Percentiles rank a stretch among this genome's conserved stretches.
These are phyloP conservation scores for Diaperis boleti DNA, from an alignment of 2,888 invertebrate genomes.

Conservation along the genomic window DNA sequence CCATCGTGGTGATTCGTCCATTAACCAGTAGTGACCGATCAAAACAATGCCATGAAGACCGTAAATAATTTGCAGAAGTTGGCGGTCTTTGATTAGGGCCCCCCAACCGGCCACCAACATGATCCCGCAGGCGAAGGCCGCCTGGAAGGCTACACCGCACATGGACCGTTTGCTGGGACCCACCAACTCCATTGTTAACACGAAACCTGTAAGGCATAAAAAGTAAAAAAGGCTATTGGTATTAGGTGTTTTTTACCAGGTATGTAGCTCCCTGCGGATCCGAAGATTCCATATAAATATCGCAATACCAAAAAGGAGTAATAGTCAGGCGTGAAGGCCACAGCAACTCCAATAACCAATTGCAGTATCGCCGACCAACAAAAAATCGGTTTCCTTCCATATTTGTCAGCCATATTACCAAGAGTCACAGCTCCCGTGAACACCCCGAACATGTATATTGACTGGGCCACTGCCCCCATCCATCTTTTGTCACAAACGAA, in stretches of 20 bases:
- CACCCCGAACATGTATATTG: constrained; percentile 85
- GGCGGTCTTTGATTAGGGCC: constrained; percentile 78
- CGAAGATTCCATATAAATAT: constrained; percentile 74
- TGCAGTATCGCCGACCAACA: constrained; percentile 82
- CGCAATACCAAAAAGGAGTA: constrained; percentile 76
- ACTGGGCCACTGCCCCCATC: constrained; percentile 86
- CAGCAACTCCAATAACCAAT: constrained; percentile 74
- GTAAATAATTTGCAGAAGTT: constrained; percentile 81
- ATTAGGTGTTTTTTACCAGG: constrained; percentile 47
- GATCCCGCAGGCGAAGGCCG: constrained; percentile 82
- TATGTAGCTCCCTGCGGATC: constrained; percentile 82
- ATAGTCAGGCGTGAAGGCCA: constrained; percentile 84
- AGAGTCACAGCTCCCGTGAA: constrained; percentile 82
- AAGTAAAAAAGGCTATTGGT: constrained; percentile 36
- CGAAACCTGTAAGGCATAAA: constrained; percentile 72
- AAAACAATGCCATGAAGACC: constrained; percentile 81
- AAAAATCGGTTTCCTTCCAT: constrained; percentile 84
- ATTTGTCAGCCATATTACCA: constrained; percentile 81
- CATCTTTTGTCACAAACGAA: constrained; percentile 82
- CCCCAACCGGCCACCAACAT: constrained; percentile 90
- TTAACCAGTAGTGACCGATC: constrained; percentile 86
- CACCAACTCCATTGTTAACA: constrained; percentile 85
- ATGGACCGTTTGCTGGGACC: constrained; percentile 83
- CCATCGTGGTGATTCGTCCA: constrained; percentile 92
- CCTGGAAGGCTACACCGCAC: constrained; percentile 85